Base-by-base conservation (phyloP, 1,140 invertebrate species). In the Drosophila punjabiensis region DNA sequence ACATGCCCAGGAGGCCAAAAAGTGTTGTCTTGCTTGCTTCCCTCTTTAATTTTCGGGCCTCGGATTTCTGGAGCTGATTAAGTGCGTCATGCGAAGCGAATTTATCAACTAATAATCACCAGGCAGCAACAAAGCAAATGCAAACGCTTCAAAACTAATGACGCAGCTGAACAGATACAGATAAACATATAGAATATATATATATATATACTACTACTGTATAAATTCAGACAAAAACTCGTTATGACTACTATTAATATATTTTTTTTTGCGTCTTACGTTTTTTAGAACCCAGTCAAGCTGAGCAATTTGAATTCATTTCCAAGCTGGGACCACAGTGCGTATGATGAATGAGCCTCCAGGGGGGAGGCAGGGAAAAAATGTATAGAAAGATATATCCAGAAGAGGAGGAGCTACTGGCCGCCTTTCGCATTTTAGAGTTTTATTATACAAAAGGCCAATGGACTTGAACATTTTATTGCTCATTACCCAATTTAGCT, bases 401-500 rank as follows among this genome's bases (percentile, higher is more conserved):
- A 20, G n/a, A 16, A 30, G 13, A n/a, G 8, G 14, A 13, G 14
- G 11, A 50, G 14, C n/a, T 30, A 7, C 30, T 37, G 37, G 63
- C 18, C 9, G 35, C 35, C 39, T 41, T 14, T 20, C 16, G 30
- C 20, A 76, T 61, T 77, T 73, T 81, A 76, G 48, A 77, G 48
- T 79, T 80, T 80, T 82, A 83, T 88, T 86, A 87, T 83, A 67
- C 64, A 69, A 70, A 85, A 87, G 73, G 55, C 47, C 67, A 80
- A 83, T 55, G 35, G 43, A 62, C 39, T 70, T 39, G 16, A 56
- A 59, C 69, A 60, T 61, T 74, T 74, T 61, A 74, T 74, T 53
- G 68, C 35, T 74, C 70, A 74, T 73, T 67, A 67, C 64, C 41
- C 56, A 63, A 63, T 67, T 74, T 63, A 41, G 56, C 81, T 68